Base-by-base conservation (phyloP, 2,113 vertebrate genomes). In the Leiothrix lutea region DNA sequence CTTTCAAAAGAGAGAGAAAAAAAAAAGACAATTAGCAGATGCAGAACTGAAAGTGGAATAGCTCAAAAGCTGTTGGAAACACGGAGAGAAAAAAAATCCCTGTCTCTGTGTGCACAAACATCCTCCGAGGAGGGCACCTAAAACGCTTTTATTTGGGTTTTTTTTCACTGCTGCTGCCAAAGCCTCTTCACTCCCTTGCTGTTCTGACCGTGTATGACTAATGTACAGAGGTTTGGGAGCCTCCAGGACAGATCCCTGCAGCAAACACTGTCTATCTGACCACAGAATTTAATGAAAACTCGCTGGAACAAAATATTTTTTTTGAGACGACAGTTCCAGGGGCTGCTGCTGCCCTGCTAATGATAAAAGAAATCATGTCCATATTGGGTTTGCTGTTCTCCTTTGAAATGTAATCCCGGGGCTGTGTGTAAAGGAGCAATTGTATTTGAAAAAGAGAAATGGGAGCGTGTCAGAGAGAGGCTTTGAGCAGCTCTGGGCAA, bases 351-450 rank as follows among this genome's bases (percentile, higher is more conserved):
- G 50, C 53, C 90, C 70, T 47, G 53, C 58, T 87, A 77, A 93
- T 58, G 62, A 72, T 90, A 60, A 86, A 94, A 90, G 78, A 91
- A 94, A 80, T 88, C 79, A 60, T 50, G 75, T 77, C 81, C 72
- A 7, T 54, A 22, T 58, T 93, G 79, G 88, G 65, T 74, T 94
- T 91, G 78, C 50, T 90, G 56, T 90, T 88, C 81, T 91, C 79
- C 66, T 92, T 74, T 67, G 85, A 83, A 93, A 86, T 83, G 72
- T 72, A 94, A 86, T 92, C 82, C 94, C 25, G 80, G 31, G 82
- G 88, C 82, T 86, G 72, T 84, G 90, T 90, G 88, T 74, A 86
- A 94, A 80, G 72, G 61, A 93, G 80, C 33, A 64, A 94, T 83
- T 92, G 92, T 56, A 40, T 78, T 64, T 90, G 90, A 67, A 48